Conservation (phyloP, 2,113 vertebrate genomes). For the Craseonycteris thonglongyai region DNA sequence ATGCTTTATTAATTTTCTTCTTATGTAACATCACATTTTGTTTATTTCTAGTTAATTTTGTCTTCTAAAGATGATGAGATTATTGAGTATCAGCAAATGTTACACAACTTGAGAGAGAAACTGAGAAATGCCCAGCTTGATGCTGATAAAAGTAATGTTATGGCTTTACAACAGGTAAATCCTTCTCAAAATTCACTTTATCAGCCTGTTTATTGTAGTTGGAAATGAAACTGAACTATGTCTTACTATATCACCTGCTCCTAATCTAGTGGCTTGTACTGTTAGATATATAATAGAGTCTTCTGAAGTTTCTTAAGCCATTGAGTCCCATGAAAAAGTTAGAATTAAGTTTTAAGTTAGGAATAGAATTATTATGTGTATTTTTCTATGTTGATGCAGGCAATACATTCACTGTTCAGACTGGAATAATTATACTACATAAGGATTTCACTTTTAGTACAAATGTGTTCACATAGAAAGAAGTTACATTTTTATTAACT, state of each 20-base stretch:
- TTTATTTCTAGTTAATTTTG: slow-evolving; percentile 85
- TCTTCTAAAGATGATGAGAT: slow-evolving; percentile 94
- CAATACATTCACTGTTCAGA: not conserved
- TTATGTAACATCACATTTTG: slow-evolving; percentile 7
- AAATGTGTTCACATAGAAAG: not conserved
- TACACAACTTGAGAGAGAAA: slow-evolving; percentile 88
- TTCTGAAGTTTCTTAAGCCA: not conserved
- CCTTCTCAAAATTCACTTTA: not conserved
- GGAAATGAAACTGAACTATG: not conserved
- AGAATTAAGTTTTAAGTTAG: slow-evolving; percentile 9
- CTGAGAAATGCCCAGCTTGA: slow-evolving; percentile 88
- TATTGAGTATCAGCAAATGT: slow-evolving; percentile 90
- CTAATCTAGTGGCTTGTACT: not conserved
- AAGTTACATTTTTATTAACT: not conserved
- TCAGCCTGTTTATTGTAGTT: not conserved
- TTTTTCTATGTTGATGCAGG: not conserved
- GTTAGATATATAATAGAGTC: not conserved
- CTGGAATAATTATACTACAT: not conserved
- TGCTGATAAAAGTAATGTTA: slow-evolving; percentile 89
- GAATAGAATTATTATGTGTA: not conserved
- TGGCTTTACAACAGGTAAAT: slow-evolving; percentile 93
- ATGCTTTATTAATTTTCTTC: not conserved
- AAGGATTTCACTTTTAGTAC: not conserved
- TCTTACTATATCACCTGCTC: not conserved
- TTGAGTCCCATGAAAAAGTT: not conserved